A percentile compares a stretch with the other conserved stretches of the same genome.
These are phyloP conservation scores for Botrylloides violaceus DNA, from an alignment of 23 tunicate species.

Conservation along the genomic window DNA sequence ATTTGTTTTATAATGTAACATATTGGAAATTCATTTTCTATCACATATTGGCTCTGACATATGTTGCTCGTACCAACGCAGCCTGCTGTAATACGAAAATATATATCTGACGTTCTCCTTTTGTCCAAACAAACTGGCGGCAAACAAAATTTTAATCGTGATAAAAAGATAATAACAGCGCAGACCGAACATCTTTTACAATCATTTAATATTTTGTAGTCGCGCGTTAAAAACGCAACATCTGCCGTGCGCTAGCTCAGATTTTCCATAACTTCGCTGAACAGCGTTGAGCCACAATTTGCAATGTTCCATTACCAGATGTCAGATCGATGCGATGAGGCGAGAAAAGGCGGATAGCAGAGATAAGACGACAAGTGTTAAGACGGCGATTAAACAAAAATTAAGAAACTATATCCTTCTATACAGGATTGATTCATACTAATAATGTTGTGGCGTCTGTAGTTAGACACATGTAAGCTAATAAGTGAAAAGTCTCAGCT, in stretches of 20 bases:
- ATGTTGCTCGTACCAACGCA: background rate
- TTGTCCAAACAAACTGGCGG: background rate
- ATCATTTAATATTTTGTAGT: background rate
- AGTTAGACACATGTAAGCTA: too few relatives aligned
- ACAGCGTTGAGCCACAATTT: too few relatives aligned
- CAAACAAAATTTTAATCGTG: background rate
- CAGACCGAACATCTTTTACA: too few relatives aligned
- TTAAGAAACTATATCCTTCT: background rate
- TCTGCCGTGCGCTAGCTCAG: background rate
- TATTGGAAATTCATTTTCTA: too few relatives aligned
- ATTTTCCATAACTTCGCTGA: background rate
- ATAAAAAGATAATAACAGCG: background rate
- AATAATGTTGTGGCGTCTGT: too few relatives aligned
- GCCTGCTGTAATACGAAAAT: background rate
- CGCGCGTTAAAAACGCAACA: background rate
- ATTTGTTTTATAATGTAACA: too few relatives aligned
- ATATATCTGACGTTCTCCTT: background rate
- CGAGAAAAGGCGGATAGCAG: background rate
- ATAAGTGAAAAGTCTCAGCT: too few relatives aligned
- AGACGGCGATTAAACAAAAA: background rate
- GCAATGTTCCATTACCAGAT: background rate
- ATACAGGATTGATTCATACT: too few relatives aligned
- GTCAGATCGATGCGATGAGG: background rate
- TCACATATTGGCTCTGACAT: too few relatives aligned
- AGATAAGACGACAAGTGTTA: background rate